These are phyloP conservation scores for Petroica traversi DNA, from an alignment of 2,113 vertebrate genomes.

Conservation along the genomic window DNA sequence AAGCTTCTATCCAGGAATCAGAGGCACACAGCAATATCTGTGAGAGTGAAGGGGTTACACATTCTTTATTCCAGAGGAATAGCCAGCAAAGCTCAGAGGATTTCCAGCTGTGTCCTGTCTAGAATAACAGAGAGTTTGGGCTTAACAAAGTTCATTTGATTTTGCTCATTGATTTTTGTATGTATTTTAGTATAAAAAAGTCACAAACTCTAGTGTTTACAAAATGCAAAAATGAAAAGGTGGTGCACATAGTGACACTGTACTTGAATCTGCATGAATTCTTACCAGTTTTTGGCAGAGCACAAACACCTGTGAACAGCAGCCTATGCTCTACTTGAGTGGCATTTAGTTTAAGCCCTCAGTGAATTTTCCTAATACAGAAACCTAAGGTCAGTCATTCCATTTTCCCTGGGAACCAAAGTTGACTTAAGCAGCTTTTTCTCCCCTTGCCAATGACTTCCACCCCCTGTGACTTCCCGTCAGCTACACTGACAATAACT, in stretches of 20 bases:
- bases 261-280: neutral
- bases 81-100: constrained; percentile 33
- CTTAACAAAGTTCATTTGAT: constrained; percentile 30
- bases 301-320: neutral
- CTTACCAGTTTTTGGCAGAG: neutral
- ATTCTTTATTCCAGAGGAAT: constrained; percentile 30
- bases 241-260: neutral
- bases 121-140: constrained; percentile 1
- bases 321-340: neutral
- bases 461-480: neutral
- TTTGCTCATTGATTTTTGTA: constrained; percentile 32
- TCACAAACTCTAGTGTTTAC: neutral
- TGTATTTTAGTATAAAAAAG: constrained; percentile 32
- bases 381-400: neutral
- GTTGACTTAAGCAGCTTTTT: neutral
- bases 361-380: neutral
- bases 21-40: neutral
- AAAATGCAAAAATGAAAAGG: neutral
- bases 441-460: neutral
- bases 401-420: neutral
- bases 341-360: neutral
- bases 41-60: neutral
- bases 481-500: neutral
- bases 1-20: neutral
- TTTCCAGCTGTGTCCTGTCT: constrained; percentile 34